A percentile compares a stretch with the other conserved stretches of the same genome.
Evolutionary conservation across 2,888 invertebrate genomes (phyloP).

Genomic region (Cantharis rustica): DNA sequence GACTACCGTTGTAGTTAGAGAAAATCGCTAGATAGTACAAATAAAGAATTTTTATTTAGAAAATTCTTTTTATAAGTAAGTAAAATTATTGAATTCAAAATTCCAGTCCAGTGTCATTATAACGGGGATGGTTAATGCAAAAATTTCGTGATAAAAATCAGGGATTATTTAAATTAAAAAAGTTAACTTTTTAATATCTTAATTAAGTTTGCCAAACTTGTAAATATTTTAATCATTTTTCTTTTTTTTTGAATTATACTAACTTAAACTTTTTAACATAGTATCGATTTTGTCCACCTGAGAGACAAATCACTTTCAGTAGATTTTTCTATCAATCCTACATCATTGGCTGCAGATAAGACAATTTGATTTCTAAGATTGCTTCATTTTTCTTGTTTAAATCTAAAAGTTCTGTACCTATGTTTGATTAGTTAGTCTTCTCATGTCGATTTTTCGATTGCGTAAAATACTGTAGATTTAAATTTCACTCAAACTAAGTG

Average conservation of each 20-base stretch:
- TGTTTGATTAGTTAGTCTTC: neutral
- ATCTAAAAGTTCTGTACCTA: neutral
- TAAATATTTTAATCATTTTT: neutral
- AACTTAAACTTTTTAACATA: neutral
- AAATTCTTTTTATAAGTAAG: constrained; percentile 9
- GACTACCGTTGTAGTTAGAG: constrained; percentile 10
- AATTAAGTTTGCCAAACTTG: neutral
- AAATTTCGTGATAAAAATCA: neutral
- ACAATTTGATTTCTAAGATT: neutral
- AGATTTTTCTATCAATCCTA: neutral
- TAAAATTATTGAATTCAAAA: neutral
- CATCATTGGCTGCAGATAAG: neutral
- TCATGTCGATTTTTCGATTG: neutral
- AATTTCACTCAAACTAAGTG: neutral
- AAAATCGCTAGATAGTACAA: constrained; percentile 15
- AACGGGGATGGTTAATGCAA: neutral
- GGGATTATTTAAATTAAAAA: neutral
- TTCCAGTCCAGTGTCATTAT: neutral
- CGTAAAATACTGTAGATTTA: neutral
- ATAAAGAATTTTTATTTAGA: constrained; percentile 16
- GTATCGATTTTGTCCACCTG: neutral
- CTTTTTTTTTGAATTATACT: neutral
- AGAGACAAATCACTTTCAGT: neutral
- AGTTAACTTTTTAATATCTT: neutral
- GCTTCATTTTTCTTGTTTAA: neutral